Evolutionary conservation across 2,888 invertebrate genomes (phyloP).

Genomic region (Hemaris fuciformis): DNA sequence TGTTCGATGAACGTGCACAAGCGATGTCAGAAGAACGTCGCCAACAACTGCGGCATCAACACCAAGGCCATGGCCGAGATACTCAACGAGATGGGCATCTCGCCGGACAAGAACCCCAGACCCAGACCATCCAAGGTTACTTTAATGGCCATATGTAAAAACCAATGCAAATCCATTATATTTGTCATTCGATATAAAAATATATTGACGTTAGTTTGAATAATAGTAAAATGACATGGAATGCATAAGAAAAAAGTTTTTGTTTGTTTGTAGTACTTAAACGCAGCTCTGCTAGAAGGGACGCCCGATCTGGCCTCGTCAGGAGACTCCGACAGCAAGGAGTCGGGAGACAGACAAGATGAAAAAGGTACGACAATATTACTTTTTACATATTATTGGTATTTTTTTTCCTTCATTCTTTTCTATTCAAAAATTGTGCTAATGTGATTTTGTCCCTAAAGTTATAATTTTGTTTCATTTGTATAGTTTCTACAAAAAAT

Average conservation of each 20-base stretch:
- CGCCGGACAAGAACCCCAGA: slow-evolving; percentile 89
- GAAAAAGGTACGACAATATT: slow-evolving; percentile 57
- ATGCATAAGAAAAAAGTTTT: neutral
- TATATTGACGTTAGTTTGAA: too few relatives aligned
- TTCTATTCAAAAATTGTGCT: neutral
- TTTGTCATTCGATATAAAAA: too few relatives aligned
- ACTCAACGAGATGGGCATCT: slow-evolving; percentile 94
- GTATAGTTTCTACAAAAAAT: too few relatives aligned
- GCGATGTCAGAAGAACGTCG: slow-evolving; percentile 99
- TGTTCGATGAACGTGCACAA: slow-evolving; percentile 99
- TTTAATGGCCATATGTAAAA: neutral
- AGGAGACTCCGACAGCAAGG: slow-evolving; percentile 55
- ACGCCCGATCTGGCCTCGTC: slow-evolving; percentile 69
- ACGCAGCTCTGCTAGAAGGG: slow-evolving; percentile 59
- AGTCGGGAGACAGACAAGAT: slow-evolving; percentile 49
- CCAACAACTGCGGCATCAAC: slow-evolving; percentile 99
- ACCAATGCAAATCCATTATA: too few relatives aligned
- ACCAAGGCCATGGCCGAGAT: slow-evolving; percentile 98
- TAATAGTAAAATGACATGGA: too few relatives aligned
- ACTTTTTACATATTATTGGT: neutral
- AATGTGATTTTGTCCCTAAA: too few relatives aligned
- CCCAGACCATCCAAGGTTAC: slow-evolving; percentile 83
- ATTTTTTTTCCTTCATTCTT: neutral
- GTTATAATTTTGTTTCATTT: too few relatives aligned
- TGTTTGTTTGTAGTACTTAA: slow-evolving; percentile 45